These are phyloP conservation scores for Drosophila nebulosa DNA, from an alignment of 1,140 invertebrate genomes.

Conservation along the genomic window DNA sequence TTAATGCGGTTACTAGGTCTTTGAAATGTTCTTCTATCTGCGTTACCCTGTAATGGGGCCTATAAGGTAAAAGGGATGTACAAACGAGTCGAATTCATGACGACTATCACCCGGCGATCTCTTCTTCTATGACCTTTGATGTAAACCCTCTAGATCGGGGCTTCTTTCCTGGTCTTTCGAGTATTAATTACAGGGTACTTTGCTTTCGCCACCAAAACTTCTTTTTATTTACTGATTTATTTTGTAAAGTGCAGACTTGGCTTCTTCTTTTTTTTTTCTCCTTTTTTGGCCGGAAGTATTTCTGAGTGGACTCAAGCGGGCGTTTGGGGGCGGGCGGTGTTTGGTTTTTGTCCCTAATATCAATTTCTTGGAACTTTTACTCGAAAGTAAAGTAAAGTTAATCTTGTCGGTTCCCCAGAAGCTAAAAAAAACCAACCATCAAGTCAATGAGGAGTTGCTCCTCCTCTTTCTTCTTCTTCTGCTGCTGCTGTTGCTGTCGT, in stretches of 20 bases:
- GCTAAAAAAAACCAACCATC: background rate
- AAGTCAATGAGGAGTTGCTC: background rate
- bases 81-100: background rate
- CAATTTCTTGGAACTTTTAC: background rate
- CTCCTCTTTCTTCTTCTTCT: background rate
- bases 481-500: too few species aligned
- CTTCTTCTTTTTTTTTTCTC: background rate
- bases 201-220: too few species aligned
- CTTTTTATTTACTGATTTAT: background rate
- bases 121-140: too few species aligned
- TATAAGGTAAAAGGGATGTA: background rate
- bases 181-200: too few species aligned
- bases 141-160: too few species aligned
- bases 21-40: slow-evolving; percentile 25
- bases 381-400: background rate
- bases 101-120: too few species aligned
- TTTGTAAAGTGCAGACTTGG: background rate
- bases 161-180: too few species aligned
- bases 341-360: background rate
- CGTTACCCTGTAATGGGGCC: background rate
- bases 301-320: background rate
- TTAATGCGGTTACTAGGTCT: slow-evolving; percentile 28
- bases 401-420: background rate
- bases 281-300: background rate
- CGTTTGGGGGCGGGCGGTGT: background rate